Evolutionary conservation across 2,797 vertebrate species (phyloP), one percentile per base, ranked within the genome.

Genomic region (Scolopax bukidnonensis): DNA sequence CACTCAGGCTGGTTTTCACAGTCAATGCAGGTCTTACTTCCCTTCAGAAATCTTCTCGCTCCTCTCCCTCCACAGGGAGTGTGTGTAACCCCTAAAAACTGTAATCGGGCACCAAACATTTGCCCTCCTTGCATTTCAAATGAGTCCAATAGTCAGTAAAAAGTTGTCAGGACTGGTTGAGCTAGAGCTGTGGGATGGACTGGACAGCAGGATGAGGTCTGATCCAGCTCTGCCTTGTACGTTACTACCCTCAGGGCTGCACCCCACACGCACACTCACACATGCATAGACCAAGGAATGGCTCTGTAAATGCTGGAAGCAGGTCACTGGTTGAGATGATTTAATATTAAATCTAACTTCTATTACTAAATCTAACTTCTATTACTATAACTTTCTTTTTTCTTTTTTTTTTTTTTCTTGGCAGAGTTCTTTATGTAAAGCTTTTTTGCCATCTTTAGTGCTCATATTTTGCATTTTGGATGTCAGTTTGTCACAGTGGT

Each of bases 201-300:
- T 24, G 56, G 73, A 40, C n/a, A 91, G 76, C 43, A 67, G 40
- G 21, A 54, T 21, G 12, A 68, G 32, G 30, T 59, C 76, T 80
- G n/a, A 45, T 25, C 38, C 28, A 64, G 25, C 61, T 90, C 57
- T 67, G 17, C 10, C 59, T 28, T 12, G 11, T 17, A n/a, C 15
- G 21, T 71, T 61, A 85, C 20, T 93, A 28, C 38, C 24, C 25
- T 12, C 19, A 32, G 17, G 38, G 18, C 78, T 82, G 67, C 25
- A 54, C 6, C 36, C 17, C 24, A 11, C 32, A 15, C 0, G 0
- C 10, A 19, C 43, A 33, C 8, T 47, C n/a, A 32, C 9, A 16
- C 43, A 11, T 2, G 1, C 50, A 14, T 5, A 61, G 57, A 23
- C 30, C 27, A 6, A 79, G 40, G 27, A 80, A 51, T 23, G 16